Evolutionary conservation across 2,888 invertebrate species (phyloP).

Genomic region (Thymelicus acteon): DNA sequence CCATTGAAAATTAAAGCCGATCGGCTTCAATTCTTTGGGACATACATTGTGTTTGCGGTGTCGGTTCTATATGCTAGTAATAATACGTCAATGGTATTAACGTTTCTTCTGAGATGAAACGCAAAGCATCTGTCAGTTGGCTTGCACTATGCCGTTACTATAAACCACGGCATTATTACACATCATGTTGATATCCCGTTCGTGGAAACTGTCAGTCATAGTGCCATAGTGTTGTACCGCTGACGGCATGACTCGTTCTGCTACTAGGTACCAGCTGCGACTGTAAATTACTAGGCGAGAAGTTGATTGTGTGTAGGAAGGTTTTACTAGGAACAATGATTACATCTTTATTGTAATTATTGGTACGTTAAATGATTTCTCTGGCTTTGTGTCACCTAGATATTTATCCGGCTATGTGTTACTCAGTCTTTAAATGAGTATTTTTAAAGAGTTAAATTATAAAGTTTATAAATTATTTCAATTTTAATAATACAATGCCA

Average conservation of each 20-base stretch:
- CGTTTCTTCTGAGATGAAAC: no score
- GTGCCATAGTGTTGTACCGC: constrained; percentile 22
- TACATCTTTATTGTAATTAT: constrained; percentile 20
- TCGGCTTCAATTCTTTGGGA: no score
- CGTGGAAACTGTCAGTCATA: constrained; percentile 39
- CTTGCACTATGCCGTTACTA: background rate
- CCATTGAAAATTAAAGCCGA: no score
- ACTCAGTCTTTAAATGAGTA: no score
- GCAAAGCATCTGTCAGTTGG: background rate
- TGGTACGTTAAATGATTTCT: background rate
- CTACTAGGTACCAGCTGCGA: constrained; percentile 27
- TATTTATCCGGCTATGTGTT: no score
- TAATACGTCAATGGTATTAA: no score
- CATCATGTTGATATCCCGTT: constrained; percentile 10
- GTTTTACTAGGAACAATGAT: constrained; percentile 23
- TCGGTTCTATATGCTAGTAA: no score
- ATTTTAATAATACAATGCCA: no score
- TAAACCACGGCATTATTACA: background rate
- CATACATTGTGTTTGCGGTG: no score
- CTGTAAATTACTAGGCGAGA: constrained; percentile 30
- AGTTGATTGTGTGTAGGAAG: constrained; percentile 26
- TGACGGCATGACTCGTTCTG: constrained; percentile 37
- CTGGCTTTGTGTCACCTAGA: background rate
- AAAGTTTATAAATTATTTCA: no score
- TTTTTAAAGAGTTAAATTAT: no score